Conservation (phyloP, 2,797 vertebrate genomes). For the Arnoldichthys spilopterus region DNA sequence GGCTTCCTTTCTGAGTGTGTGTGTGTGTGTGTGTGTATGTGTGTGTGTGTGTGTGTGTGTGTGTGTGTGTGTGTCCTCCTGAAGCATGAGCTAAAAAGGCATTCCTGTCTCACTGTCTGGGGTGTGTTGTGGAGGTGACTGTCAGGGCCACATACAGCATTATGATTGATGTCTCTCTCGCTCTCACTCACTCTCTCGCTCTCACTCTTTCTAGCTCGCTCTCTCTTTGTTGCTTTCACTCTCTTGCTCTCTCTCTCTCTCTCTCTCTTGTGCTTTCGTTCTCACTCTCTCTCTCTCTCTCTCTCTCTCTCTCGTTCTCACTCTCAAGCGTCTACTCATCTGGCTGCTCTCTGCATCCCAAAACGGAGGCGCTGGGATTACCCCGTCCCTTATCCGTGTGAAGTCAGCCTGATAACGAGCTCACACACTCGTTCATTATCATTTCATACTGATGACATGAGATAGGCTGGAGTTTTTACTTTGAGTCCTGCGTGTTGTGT, state of each 20-base stretch:
- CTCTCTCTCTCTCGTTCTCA: not conserved
- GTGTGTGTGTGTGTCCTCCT: slow-evolving; percentile 10
- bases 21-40: slow-evolving; percentile 18
- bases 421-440: slow-evolving; percentile 22
- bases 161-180: slow-evolving; percentile 46
- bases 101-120: not conserved
- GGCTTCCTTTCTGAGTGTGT: slow-evolving; percentile 1
- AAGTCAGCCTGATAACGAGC: slow-evolving; percentile 26
- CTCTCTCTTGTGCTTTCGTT: slow-evolving; percentile 43
- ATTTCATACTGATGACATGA: slow-evolving; percentile 22
- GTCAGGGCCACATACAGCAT: slow-evolving; percentile 35
- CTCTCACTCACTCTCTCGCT: slow-evolving; percentile 29
- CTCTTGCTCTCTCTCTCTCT: slow-evolving; percentile 29
- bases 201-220: slow-evolving; percentile 42
- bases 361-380: not conserved
- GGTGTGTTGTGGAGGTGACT: not conserved
- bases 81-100: not conserved
- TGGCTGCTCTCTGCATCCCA: slow-evolving; percentile 1
- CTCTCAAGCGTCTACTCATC: slow-evolving; percentile 8
- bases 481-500: not conserved
- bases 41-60: slow-evolving; percentile 15
- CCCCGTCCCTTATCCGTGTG: slow-evolving; percentile 2
- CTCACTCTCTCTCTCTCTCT: slow-evolving; percentile 34
- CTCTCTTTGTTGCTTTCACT: slow-evolving; percentile 29
- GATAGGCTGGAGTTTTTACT: not conserved